These are phyloP conservation scores for Poecilobothrus nobilitatus DNA, from an alignment of 2,888 invertebrate species.

Conservation along the genomic window DNA sequence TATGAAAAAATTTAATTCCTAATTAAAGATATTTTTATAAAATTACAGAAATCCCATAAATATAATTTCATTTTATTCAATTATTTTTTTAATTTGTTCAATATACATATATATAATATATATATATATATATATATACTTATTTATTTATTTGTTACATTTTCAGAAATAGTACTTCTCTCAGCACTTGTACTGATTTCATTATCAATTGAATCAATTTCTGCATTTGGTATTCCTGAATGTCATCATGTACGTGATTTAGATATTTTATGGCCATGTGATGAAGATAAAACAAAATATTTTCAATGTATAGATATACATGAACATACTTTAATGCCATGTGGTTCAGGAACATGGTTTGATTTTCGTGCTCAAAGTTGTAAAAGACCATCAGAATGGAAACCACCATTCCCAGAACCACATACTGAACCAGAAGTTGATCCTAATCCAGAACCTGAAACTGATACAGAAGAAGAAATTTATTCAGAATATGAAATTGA, in stretches of 20 bases:
- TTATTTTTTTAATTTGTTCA: no score
- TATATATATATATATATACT: no score
- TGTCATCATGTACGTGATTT: neutral
- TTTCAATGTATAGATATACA: slow-evolving; percentile 31
- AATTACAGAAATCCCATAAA: no score
- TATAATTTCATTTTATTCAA: no score
- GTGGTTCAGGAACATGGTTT: slow-evolving; percentile 35
- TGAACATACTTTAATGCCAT: slow-evolving; percentile 28
- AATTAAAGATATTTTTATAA: no score
- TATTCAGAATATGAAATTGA: neutral
- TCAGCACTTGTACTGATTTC: slow-evolving; percentile 18
- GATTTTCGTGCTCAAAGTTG: slow-evolving; percentile 38
- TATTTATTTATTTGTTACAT: no score
- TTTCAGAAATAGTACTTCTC: neutral
- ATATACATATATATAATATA: no score
- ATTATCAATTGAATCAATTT: neutral
- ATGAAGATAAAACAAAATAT: slow-evolving; percentile 34
- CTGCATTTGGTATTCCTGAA: slow-evolving; percentile 19
- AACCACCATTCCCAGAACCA: neutral
- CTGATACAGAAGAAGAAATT: neutral
- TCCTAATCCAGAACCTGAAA: neutral
- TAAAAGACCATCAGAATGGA: slow-evolving; percentile 19
- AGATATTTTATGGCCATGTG: slow-evolving; percentile 36
- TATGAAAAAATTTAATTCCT: no score
- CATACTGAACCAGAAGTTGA: neutral